Evolutionary conservation across 1,140 invertebrate genomes (phyloP).

Genomic region (Triops cancriformis): DNA sequence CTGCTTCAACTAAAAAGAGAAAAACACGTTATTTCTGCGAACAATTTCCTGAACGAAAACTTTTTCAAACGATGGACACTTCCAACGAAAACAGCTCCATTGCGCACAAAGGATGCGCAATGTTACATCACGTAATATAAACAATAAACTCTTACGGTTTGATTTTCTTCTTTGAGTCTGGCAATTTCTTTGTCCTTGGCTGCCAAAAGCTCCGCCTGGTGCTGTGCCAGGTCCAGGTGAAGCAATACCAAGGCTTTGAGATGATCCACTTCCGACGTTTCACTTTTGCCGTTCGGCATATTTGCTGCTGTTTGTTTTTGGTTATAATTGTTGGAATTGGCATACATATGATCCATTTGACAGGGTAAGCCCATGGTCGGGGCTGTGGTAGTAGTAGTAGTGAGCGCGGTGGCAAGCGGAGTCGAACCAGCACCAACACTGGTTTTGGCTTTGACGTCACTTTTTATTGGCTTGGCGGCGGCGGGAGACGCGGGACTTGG

Average conservation of each 20-base stretch:
- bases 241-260: slow-evolving; percentile 57
- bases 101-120: background rate
- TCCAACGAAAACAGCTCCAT: background rate
- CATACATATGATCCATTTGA: slow-evolving; percentile 50
- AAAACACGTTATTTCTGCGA: background rate
- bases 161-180: slow-evolving; percentile 53
- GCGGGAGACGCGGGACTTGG: slow-evolving; percentile 11
- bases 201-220: slow-evolving; percentile 58
- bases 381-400: slow-evolving; percentile 19
- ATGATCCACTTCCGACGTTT: slow-evolving; percentile 49
- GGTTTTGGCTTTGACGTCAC: slow-evolving; percentile 13
- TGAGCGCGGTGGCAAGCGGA: background rate
- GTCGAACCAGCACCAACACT: background rate
- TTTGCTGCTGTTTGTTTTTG: slow-evolving; percentile 37
- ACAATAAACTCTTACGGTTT: slow-evolving; percentile 45
- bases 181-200: slow-evolving; percentile 56
- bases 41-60: background rate
- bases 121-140: background rate
- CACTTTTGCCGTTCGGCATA: slow-evolving; percentile 42
- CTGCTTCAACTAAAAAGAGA: slow-evolving; percentile 37
- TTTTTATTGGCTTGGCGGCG: slow-evolving; percentile 1
- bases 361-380: slow-evolving; percentile 35
- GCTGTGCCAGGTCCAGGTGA: slow-evolving; percentile 63
- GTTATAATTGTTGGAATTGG: slow-evolving; percentile 43
- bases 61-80: background rate